Evolutionary conservation across 2,888 invertebrate species (phyloP).

Genomic region (Tetragonula carbonaria): DNA sequence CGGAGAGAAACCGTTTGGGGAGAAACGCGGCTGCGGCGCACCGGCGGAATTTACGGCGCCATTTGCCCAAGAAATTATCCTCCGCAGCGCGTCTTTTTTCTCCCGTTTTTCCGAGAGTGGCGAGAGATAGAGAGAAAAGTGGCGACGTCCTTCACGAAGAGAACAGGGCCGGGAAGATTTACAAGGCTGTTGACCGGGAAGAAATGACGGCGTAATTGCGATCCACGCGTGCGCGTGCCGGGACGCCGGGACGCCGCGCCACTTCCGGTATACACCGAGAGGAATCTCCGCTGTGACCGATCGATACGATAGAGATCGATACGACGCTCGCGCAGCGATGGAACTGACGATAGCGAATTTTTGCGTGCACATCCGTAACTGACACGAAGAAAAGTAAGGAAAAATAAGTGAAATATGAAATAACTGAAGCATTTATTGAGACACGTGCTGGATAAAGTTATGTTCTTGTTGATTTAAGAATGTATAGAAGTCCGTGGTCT

Average conservation of each 20-base stretch:
- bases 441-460: no score
- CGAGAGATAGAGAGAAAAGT: background rate
- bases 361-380: no score
- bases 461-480: no score
- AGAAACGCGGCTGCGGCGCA: constrained; percentile 35
- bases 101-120: constrained; percentile 17
- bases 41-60: constrained; percentile 57
- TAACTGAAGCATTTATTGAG: no score
- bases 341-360: no score
- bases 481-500: no score
- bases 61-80: constrained; percentile 59
- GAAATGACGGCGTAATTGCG: constrained; percentile 69
- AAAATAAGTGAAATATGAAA: no score
- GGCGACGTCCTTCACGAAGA: constrained; percentile 55
- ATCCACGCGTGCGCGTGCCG: constrained; percentile 56
- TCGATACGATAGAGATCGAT: constrained; percentile 32
- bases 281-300: constrained; percentile 51
- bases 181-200: constrained; percentile 70
- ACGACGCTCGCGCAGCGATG: background rate
- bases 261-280: constrained; percentile 61
- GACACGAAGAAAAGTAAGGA: no score
- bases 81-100: constrained; percentile 35
- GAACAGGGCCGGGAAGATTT: constrained; percentile 63
- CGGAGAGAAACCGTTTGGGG: constrained; percentile 37
- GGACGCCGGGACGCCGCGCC: constrained; percentile 38